phyloP scores from a whole-genome alignment of 64 coral and sea anemone genomes.

The Dendronephthya gigantea region DNA sequence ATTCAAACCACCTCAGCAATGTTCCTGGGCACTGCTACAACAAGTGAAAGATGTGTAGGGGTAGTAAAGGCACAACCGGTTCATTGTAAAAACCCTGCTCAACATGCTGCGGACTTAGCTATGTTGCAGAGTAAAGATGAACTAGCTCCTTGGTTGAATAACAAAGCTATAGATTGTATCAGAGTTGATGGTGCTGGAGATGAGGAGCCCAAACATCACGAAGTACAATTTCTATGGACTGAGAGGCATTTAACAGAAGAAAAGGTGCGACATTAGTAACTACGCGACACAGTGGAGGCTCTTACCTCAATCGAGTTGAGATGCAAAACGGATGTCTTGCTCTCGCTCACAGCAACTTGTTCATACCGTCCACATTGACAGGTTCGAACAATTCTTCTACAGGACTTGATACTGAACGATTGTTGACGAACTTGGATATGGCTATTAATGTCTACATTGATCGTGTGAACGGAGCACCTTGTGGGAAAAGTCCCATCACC shows the following conservation, averaged over 20 bases:
- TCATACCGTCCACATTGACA: constrained; percentile 25
- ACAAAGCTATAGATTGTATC: constrained; percentile 36
- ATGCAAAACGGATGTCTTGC: constrained; percentile 39
- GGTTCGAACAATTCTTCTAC: neutral
- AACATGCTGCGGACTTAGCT: constrained; percentile 36
- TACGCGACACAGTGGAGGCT: constrained; percentile 29
- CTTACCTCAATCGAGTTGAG: constrained; percentile 31
- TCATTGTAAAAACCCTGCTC: constrained; percentile 23
- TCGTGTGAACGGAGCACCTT: constrained; percentile 34
- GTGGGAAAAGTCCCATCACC: constrained; percentile 14
- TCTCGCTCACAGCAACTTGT: constrained; percentile 30
- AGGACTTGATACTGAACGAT: constrained; percentile 4
- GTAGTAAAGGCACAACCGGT: neutral
- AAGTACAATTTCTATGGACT: constrained; percentile 36
- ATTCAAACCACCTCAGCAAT: neutral
- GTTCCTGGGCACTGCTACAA: neutral
- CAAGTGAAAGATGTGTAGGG: constrained; percentile 1
- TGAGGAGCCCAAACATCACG: constrained; percentile 18
- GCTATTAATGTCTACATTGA: constrained; percentile 32
- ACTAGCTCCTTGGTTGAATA: constrained; percentile 30
- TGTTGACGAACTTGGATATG: constrained; percentile 13
- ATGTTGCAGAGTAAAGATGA: constrained; percentile 22
- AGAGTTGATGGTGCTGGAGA: constrained; percentile 29
- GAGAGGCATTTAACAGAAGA: constrained; percentile 38
- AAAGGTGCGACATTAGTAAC: constrained; percentile 18